Percentiles rank a stretch among this genome's conserved stretches.
Evolutionary conservation across 2,888 invertebrate species (phyloP).

Genomic region (Melieria crassipennis): DNA sequence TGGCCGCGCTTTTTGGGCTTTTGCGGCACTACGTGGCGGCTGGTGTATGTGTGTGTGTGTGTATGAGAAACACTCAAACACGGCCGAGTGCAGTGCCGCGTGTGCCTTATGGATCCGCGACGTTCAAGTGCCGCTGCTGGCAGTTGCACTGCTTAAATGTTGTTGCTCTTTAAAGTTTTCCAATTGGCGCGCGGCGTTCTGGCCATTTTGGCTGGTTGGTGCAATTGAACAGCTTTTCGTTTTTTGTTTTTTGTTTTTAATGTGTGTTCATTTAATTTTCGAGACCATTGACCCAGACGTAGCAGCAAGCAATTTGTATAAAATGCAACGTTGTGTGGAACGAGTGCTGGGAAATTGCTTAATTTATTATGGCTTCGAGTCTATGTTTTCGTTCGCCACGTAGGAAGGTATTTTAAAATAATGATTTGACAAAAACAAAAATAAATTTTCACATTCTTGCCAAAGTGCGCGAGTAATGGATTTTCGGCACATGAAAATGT

Average conservation of each 20-base stretch:
- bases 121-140: no score
- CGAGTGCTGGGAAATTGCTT: background rate
- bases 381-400: no score
- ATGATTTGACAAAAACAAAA: no score
- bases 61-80: background rate
- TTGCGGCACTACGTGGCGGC: no score
- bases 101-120: no score
- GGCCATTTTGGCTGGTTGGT: background rate
- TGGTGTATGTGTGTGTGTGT: background rate
- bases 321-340: constrained; percentile 9
- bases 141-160: background rate
- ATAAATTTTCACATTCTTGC: no score
- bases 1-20: background rate
- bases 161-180: constrained; percentile 17
- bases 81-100: no score
- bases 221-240: no score
- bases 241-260: no score
- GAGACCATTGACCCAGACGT: constrained; percentile 16
- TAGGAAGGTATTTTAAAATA: no score
- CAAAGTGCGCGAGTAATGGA: no score
- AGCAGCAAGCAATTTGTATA: constrained; percentile 5
- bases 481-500: no score
- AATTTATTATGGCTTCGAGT: background rate
- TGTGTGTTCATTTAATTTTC: background rate
- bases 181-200: background rate